These are phyloP conservation scores for Palythoa caribaeorum DNA, from an alignment of 92 coral and sea anemone genomes.

Conservation along the genomic window DNA sequence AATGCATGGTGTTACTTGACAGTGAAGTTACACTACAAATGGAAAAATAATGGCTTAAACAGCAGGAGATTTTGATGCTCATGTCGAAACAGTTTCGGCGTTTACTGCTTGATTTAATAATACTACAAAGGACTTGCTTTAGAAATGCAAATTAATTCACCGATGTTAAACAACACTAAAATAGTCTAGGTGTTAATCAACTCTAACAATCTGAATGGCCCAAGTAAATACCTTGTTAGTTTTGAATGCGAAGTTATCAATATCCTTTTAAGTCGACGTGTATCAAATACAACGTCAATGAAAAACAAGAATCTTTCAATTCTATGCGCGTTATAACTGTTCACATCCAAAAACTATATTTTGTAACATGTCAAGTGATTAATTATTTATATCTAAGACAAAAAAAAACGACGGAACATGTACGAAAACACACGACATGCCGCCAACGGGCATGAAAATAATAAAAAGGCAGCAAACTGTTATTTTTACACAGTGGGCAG, in stretches of 20 bases:
- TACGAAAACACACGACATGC: constrained; percentile 22
- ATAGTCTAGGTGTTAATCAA: constrained; percentile 37
- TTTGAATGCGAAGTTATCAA: neutral
- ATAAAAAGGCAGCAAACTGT: neutral
- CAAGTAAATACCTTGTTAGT: constrained; percentile 26
- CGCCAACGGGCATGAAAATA: constrained; percentile 33
- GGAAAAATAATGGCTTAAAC: neutral
- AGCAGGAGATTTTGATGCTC: constrained; percentile 13
- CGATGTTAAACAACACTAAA: constrained; percentile 22
- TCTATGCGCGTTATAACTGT: neutral
- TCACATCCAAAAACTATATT: constrained; percentile 8
- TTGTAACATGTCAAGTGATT: neutral
- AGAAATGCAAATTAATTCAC: constrained; percentile 48
- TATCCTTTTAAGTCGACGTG: neutral
- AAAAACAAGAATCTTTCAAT: neutral
- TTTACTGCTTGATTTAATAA: constrained; percentile 27
- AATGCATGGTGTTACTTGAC: neutral
- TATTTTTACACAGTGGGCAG: neutral
- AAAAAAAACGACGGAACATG: constrained; percentile 13
- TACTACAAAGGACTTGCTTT: constrained; percentile 12
- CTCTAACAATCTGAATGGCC: constrained; percentile 23
- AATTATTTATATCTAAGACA: constrained; percentile 40
- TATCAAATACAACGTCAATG: neutral
- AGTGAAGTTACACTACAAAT: neutral
- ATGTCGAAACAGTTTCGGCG: neutral